phyloP scores from a whole-genome alignment of 2,113 vertebrate species.

The Hippoglossus stenolepis region DNA sequence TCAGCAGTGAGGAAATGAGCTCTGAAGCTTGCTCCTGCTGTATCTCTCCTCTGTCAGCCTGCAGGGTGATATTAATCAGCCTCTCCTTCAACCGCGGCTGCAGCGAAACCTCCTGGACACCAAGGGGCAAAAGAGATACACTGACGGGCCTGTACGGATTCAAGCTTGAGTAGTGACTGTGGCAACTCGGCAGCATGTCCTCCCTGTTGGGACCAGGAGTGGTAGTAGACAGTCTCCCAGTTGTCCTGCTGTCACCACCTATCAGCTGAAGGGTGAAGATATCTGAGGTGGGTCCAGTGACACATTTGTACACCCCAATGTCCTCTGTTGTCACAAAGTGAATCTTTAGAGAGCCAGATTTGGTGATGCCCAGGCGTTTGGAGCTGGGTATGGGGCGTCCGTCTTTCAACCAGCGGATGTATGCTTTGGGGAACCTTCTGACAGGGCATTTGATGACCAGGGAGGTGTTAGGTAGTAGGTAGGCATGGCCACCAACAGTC shows the following conservation, averaged over 20 bases:
- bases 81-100: slow-evolving; percentile 81
- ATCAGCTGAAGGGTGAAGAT: slow-evolving; percentile 89
- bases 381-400: slow-evolving; percentile 81
- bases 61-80: slow-evolving; percentile 87
- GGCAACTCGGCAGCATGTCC: slow-evolving; percentile 26
- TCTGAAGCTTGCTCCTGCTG: slow-evolving; percentile 85
- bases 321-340: slow-evolving; percentile 82
- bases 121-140: slow-evolving; percentile 57
- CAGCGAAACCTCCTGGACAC: slow-evolving; percentile 47
- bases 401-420: slow-evolving; percentile 92
- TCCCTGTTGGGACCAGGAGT: slow-evolving; percentile 6
- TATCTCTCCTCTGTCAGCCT: slow-evolving; percentile 84
- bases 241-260: slow-evolving; percentile 83
- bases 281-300: slow-evolving; percentile 84
- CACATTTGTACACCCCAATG: slow-evolving; percentile 87
- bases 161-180: not conserved
- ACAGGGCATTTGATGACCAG: slow-evolving; percentile 91
- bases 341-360: slow-evolving; percentile 89
- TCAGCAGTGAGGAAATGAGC: slow-evolving; percentile 86
- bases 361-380: slow-evolving; percentile 85
- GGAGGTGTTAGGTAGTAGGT: slow-evolving; percentile 90
- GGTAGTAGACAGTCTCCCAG: slow-evolving; percentile 53
- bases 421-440: slow-evolving; percentile 85
- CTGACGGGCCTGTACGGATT: fast-evolving
- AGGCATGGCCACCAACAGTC: slow-evolving; percentile 89